These are phyloP conservation scores for Laterallus jamaicensis DNA, from an alignment of 2,113 vertebrate species.

Conservation along the genomic window DNA sequence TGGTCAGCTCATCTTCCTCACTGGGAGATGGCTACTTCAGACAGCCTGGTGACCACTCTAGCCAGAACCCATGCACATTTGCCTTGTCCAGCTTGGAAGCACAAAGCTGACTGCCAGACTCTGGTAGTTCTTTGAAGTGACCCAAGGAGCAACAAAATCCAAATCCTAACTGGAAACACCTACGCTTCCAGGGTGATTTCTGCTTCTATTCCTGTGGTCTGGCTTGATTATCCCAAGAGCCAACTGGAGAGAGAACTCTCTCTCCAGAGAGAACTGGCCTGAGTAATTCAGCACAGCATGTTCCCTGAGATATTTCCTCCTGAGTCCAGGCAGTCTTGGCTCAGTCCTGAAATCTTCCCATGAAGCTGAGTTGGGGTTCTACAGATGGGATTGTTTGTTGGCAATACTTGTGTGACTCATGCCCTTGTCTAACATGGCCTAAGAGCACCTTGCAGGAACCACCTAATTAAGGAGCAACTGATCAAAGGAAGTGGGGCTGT, in stretches of 20 bases:
- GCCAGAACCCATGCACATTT: background rate
- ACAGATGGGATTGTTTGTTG: background rate
- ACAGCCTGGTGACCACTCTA: too few species aligned
- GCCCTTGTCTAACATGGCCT: background rate
- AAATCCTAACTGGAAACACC: background rate
- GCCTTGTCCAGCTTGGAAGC: background rate
- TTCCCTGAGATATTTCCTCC: background rate
- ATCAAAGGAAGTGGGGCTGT: background rate
- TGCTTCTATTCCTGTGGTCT: background rate
- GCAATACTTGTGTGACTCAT: background rate
- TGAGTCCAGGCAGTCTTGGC: background rate
- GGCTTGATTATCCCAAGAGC: background rate
- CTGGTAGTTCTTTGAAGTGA: background rate
- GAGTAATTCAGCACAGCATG: background rate
- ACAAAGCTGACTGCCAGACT: background rate
- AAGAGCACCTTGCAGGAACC: background rate
- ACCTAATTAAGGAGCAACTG: background rate
- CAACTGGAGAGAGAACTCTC: background rate
- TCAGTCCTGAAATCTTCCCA: background rate
- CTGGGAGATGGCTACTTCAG: background rate
- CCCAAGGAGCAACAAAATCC: background rate
- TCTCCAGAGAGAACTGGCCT: background rate
- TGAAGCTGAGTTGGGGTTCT: background rate
- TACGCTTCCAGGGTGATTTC: background rate
- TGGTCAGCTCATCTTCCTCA: background rate